These are phyloP conservation scores for Varecia variegata DNA, from an alignment of 2,797 vertebrate genomes.

Conservation along the genomic window DNA sequence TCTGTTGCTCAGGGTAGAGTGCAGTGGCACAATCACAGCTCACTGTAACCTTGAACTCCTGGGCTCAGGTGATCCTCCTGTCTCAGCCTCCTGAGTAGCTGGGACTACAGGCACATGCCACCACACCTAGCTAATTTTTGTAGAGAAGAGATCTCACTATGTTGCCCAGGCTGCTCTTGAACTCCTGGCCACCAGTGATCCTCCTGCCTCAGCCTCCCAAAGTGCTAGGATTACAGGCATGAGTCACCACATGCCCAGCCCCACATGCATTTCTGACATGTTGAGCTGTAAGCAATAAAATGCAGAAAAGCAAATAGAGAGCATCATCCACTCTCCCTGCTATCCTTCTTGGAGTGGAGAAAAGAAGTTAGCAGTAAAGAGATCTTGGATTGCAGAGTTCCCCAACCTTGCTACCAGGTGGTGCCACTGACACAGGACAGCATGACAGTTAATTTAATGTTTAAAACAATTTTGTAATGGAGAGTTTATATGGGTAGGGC, in stretches of 20 bases:
- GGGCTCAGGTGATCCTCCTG: too few relatives aligned
- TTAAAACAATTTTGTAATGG: neutral
- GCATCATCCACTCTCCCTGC: neutral
- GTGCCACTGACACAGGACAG: neutral
- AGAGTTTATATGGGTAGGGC: neutral
- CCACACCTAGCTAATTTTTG: neutral
- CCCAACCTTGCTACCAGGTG: neutral
- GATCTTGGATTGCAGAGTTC: neutral
- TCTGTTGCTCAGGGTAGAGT: too few relatives aligned
- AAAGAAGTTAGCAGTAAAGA: neutral
- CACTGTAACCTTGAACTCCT: too few relatives aligned
- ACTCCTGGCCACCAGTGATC: neutral
- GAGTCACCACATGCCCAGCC: neutral
- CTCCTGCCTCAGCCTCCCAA: neutral
- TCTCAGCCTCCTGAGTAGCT: too few relatives aligned
- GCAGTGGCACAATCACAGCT: too few relatives aligned
- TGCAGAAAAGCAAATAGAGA: neutral
- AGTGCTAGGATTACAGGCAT: neutral
- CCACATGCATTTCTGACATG: neutral
- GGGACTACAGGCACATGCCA: too few relatives aligned
- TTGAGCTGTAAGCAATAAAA: neutral
- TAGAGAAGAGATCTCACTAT: neutral
- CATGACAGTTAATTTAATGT: neutral
- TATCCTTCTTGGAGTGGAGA: neutral
- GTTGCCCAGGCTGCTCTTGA: neutral